phyloP scores from a whole-genome alignment of 2,797 vertebrate species.

The Coregonus sp. region DNA sequence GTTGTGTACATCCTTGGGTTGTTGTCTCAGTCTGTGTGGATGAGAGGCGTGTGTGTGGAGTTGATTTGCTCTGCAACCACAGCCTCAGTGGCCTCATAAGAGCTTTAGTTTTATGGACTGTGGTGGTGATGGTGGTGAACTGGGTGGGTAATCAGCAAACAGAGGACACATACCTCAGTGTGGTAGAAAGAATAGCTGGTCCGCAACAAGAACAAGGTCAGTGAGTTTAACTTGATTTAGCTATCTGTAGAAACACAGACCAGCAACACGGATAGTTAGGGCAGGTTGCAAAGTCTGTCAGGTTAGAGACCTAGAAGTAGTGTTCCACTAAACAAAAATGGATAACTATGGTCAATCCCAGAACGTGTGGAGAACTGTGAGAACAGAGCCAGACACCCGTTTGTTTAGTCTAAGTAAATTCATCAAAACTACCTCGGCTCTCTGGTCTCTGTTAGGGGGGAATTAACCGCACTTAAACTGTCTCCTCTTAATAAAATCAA shows the following conservation, averaged over 20 bases:
- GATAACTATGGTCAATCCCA: neutral
- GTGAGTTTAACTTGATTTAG: neutral
- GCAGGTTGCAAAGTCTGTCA: neutral
- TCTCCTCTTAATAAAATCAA: neutral
- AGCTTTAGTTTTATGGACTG: neutral
- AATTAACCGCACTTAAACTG: neutral
- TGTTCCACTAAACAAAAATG: conserved; percentile 1
- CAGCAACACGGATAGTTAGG: neutral
- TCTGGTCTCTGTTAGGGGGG: neutral
- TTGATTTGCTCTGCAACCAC: neutral
- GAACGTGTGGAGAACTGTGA: conserved; percentile 11
- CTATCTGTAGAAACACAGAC: neutral
- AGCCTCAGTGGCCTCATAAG: neutral
- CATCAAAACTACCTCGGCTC: neutral
- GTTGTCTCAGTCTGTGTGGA: neutral
- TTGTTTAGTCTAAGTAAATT: conserved; percentile 26
- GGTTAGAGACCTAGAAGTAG: conserved; percentile 5
- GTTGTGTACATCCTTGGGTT: neutral
- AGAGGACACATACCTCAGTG: neutral
- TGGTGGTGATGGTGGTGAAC: neutral
- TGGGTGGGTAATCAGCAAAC: neutral
- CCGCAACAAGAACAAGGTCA: neutral
- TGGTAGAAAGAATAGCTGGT: neutral
- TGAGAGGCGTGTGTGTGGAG: neutral
- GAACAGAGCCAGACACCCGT: conserved; percentile 28